A percentile compares a stretch with the other conserved stretches of the same genome.
These are phyloP conservation scores for Notechis scutatus DNA, from an alignment of 2,113 vertebrate genomes.

Conservation along the genomic window DNA sequence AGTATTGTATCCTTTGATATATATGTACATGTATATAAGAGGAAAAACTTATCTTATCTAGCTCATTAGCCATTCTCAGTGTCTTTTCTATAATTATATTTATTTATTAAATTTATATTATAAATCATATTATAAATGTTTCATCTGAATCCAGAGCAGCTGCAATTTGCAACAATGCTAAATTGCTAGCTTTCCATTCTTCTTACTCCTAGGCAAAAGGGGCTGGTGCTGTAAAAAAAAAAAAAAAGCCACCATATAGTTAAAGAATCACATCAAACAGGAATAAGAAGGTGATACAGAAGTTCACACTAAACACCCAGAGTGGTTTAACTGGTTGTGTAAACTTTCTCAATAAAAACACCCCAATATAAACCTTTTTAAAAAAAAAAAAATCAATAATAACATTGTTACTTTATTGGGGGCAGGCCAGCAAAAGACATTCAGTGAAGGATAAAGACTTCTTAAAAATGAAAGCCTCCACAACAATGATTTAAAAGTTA, in stretches of 20 bases:
- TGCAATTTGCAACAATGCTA: neutral
- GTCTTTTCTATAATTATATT: neutral
- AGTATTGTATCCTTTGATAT: no score
- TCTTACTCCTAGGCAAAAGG: neutral
- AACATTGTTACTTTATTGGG: neutral
- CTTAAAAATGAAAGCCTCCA: neutral
- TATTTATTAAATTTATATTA: no score
- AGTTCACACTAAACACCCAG: neutral
- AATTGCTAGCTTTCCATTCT: neutral
- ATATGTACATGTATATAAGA: no score
- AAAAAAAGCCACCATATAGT: neutral
- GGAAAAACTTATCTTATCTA: neutral
- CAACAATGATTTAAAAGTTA: neutral
- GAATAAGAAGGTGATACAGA: neutral
- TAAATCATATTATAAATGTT: neutral
- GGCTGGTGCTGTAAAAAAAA: neutral
- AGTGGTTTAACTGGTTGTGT: neutral
- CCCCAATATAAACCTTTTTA: neutral
- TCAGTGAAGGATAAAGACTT: neutral
- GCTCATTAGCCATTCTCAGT: neutral
- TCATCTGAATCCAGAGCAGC: neutral
- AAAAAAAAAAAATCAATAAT: neutral
- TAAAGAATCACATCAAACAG: neutral
- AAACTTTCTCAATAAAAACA: neutral
- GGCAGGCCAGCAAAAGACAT: neutral